Percentiles rank a stretch among this genome's conserved stretches.
phyloP scores from a whole-genome alignment of 2,888 invertebrate species.

The Pedicia rivosa region DNA sequence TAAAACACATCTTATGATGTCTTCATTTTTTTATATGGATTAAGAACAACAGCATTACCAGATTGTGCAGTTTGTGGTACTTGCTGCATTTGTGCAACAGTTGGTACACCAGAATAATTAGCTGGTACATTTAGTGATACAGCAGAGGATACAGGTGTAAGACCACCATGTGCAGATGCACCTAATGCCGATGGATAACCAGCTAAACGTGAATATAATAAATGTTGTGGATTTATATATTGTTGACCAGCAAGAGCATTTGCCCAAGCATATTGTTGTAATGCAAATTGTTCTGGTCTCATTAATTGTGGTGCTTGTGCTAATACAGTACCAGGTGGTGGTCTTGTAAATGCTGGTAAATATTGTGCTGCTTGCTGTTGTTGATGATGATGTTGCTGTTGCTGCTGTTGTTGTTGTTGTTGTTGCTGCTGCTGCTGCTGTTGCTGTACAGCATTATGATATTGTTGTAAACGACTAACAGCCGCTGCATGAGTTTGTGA shows the following conservation, averaged over 20 bases:
- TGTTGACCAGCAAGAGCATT: constrained; percentile 15
- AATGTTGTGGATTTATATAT: constrained; percentile 8
- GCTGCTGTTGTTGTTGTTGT: not conserved
- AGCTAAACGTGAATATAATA: constrained; percentile 7
- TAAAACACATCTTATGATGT: constrained; percentile 50
- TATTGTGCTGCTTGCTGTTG: not conserved
- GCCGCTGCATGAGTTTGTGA: constrained; percentile 6
- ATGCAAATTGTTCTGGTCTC: not conserved
- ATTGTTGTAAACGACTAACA: constrained; percentile 16
- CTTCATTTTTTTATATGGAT: constrained; percentile 84
- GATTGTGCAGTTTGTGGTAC: constrained; percentile 9
- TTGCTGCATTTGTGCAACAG: constrained; percentile 28
- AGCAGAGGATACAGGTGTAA: constrained; percentile 10
- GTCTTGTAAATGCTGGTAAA: not conserved
- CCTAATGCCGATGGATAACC: constrained; percentile 7
- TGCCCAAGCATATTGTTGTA: constrained; percentile 21
- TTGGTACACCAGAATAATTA: not conserved
- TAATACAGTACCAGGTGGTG: constrained; percentile 4
- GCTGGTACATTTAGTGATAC: not conserved
- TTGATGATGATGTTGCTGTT: constrained; percentile 3
- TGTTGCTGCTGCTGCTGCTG: constrained; percentile 10
- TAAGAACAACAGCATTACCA: constrained; percentile 40
- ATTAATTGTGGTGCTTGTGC: constrained; percentile 6
- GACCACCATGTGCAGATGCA: constrained; percentile 1
- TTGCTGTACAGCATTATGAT: constrained; percentile 8